A percentile compares a stretch with the other conserved stretches of the same genome.
phyloP scores from a whole-genome alignment of 30 jellyfish, hydroid and myxozoan genomes.

The Aurelia sp. region DNA sequence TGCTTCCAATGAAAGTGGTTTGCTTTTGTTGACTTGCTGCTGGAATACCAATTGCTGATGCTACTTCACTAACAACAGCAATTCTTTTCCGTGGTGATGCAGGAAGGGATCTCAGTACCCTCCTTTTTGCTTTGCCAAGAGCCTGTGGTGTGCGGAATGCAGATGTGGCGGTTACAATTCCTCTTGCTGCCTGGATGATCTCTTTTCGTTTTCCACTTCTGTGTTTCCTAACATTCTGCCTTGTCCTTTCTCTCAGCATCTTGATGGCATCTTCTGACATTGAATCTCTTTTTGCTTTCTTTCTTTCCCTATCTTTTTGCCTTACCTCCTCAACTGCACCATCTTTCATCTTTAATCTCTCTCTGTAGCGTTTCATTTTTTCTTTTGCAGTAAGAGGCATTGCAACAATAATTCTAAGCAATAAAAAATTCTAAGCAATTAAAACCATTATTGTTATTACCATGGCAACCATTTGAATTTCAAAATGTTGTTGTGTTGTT shows the following conservation, averaged over 20 bases:
- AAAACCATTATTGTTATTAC: slow-evolving; percentile 7
- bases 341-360: slow-evolving; percentile 4
- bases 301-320: slow-evolving; percentile 6
- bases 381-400: slow-evolving; percentile 17
- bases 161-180: slow-evolving; percentile 12
- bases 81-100: slow-evolving; percentile 4
- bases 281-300: neutral
- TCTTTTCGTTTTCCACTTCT: neutral
- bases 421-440: neutral
- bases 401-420: neutral
- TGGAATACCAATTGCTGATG: slow-evolving; percentile 5
- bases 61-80: slow-evolving; percentile 15
- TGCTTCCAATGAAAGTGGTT: neutral
- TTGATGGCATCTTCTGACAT: slow-evolving; percentile 17
- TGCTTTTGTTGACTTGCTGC: neutral
- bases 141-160: slow-evolving; percentile 13
- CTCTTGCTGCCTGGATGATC: slow-evolving; percentile 7
- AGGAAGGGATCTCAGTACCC: slow-evolving; percentile 12
- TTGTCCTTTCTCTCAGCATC: slow-evolving; percentile 15
- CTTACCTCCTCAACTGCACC: slow-evolving; percentile 14
- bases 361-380: slow-evolving; percentile 13
- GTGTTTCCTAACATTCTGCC: slow-evolving; percentile 15
- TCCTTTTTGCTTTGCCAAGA: slow-evolving; percentile 12
- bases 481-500: slow-evolving; percentile 10
- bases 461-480: slow-evolving; percentile 10